Conservation (phyloP, 2,888 invertebrate genomes). For the Mayetiola destructor region DNA sequence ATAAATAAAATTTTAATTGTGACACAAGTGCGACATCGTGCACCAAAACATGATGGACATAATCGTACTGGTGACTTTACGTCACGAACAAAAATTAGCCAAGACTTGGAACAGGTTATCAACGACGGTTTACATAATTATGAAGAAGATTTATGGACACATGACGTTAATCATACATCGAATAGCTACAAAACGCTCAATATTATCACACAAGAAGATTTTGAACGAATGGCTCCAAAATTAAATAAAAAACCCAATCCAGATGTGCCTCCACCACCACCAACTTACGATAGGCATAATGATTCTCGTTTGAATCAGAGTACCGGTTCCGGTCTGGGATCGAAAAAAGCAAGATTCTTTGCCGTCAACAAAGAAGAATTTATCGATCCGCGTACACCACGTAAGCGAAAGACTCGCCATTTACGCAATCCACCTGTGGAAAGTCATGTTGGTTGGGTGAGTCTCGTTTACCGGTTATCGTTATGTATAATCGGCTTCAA, state of each 20-base stretch:
- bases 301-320: constrained; percentile 21
- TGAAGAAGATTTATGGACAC: constrained; percentile 85
- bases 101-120: constrained; percentile 87
- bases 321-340: constrained; percentile 21
- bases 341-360: constrained; percentile 63
- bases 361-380: constrained; percentile 73
- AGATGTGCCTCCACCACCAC: constrained; percentile 71
- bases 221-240: constrained; percentile 60
- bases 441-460: constrained; percentile 86
- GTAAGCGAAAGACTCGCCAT: constrained; percentile 84
- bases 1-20: constrained; percentile 90
- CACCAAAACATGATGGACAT: constrained; percentile 71
- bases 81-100: constrained; percentile 83
- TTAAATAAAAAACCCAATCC: constrained; percentile 50
- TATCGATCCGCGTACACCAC: constrained; percentile 49
- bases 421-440: constrained; percentile 87
- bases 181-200: constrained; percentile 72
- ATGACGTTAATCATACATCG: constrained; percentile 37
- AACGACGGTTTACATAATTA: constrained; percentile 94
- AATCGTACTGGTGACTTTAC: constrained; percentile 85
- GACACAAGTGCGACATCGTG: constrained; percentile 54
- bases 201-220: constrained; percentile 74
- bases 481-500: background rate
- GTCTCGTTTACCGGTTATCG: background rate
- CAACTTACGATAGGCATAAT: constrained; percentile 36